Percentiles rank a stretch among this genome's conserved stretches.
phyloP scores from a whole-genome alignment of 1,140 invertebrate species.

The Ruditapes philippinarum region DNA sequence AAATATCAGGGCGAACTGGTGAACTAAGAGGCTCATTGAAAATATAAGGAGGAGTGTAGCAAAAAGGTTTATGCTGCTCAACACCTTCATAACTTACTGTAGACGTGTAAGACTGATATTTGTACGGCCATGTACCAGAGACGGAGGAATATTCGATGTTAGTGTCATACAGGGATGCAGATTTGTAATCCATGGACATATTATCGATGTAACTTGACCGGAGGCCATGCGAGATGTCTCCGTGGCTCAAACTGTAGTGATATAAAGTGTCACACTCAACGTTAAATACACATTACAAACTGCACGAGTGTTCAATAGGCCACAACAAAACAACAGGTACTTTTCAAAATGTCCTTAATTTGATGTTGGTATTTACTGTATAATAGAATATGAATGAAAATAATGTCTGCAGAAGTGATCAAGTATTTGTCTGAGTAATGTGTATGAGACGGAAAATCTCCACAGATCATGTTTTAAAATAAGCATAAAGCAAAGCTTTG shows the following conservation, averaged over 20 bases:
- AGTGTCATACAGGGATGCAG: conserved; percentile 57
- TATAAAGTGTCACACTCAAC: conserved; percentile 37
- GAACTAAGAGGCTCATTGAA: neutral
- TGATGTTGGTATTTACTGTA: no score
- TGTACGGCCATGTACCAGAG: conserved; percentile 60
- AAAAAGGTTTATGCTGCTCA: conserved; percentile 12
- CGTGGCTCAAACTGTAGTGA: conserved; percentile 59
- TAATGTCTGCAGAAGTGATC: no score
- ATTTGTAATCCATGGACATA: conserved; percentile 63
- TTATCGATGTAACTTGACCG: conserved; percentile 51
- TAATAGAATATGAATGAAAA: no score
- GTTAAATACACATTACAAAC: conserved; percentile 29
- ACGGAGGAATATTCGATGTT: conserved; percentile 56
- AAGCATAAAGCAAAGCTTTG: conserved; percentile 18
- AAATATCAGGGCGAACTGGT: conserved; percentile 46
- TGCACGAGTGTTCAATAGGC: neutral
- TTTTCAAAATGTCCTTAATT: no score
- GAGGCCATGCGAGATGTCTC: conserved; percentile 41
- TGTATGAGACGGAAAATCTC: no score
- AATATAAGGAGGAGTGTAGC: conserved; percentile 34
- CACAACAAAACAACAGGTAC: no score
- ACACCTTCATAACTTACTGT: conserved; percentile 52
- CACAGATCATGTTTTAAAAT: no score
- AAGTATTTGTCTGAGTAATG: no score
- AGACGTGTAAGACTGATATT: conserved; percentile 53